These are phyloP conservation scores for Sebastes steindachneri DNA, from an alignment of 2,797 vertebrate species.

Conservation along the genomic window DNA sequence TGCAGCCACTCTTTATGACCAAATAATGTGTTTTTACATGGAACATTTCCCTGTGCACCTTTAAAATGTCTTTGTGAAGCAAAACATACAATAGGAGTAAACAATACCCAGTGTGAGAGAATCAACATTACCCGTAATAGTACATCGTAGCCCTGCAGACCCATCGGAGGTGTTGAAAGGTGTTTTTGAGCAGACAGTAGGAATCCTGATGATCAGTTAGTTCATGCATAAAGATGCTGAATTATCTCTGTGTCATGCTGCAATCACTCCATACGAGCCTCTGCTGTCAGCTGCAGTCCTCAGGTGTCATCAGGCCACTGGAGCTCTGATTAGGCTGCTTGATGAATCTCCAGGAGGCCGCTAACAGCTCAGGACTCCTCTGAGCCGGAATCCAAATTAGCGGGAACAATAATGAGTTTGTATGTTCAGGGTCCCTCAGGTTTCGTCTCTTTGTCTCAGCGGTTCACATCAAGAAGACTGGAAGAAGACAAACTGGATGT, in stretches of 20 bases:
- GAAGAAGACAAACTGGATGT: neutral
- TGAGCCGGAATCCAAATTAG: neutral
- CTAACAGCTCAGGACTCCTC: neutral
- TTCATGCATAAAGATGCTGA: constrained; percentile 29
- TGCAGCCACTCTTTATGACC: neutral
- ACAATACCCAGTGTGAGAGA: neutral
- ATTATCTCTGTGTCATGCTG: constrained; percentile 1
- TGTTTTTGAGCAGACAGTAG: neutral
- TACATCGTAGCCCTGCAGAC: neutral
- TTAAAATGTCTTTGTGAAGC: neutral
- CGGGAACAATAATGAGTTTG: neutral
- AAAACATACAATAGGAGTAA: neutral
- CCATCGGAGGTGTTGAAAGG: neutral
- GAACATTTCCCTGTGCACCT: neutral
- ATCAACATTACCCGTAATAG: neutral
- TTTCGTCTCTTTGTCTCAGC: neutral
- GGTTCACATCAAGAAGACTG: neutral
- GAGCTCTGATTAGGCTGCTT: constrained; percentile 21
- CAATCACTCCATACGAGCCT: constrained; percentile 26
- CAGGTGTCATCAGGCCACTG: constrained; percentile 5
- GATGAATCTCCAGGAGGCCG: constrained; percentile 8
- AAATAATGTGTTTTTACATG: neutral
- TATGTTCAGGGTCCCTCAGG: neutral
- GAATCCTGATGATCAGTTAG: constrained; percentile 13
- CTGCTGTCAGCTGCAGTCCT: neutral